These are phyloP conservation scores for Agriopis leucophaearia DNA, from an alignment of 2,888 invertebrate genomes.

Conservation along the genomic window DNA sequence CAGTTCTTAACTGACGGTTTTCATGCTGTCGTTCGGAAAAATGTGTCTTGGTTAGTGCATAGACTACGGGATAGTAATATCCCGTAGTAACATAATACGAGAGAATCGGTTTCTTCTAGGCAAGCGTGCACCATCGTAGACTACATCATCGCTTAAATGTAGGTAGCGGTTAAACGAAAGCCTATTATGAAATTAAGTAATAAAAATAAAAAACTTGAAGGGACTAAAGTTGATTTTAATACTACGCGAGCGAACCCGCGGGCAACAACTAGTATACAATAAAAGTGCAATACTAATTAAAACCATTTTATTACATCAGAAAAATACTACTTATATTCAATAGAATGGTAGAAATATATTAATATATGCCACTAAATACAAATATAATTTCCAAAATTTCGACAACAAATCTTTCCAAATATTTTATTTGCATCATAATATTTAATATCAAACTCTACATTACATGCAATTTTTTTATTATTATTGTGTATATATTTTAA, in stretches of 20 bases:
- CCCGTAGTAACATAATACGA: too few relatives aligned
- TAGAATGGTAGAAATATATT: constrained; percentile 11
- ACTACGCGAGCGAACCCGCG: too few relatives aligned
- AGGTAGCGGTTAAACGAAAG: too few relatives aligned
- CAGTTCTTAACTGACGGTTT: too few relatives aligned
- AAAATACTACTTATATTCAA: constrained; percentile 3
- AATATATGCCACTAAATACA: neutral
- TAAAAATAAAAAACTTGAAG: neutral
- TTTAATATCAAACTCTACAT: constrained; percentile 1
- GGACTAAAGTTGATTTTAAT: too few relatives aligned
- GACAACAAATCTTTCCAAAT: constrained; percentile 46
- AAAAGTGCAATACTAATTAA: neutral
- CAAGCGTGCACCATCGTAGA: too few relatives aligned
- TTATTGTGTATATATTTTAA: neutral
- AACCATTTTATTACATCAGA: constrained; percentile 7
- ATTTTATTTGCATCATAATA: neutral
- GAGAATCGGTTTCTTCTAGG: too few relatives aligned
- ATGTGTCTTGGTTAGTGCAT: too few relatives aligned
- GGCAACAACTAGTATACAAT: too few relatives aligned
- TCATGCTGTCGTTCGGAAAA: too few relatives aligned
- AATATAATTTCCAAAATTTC: constrained; percentile 34
- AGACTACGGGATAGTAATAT: too few relatives aligned
- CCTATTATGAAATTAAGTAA: neutral
- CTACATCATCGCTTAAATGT: too few relatives aligned
- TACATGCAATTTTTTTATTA: neutral